phyloP scores from a whole-genome alignment of 2,888 invertebrate genomes.

The Carabus problematicus region DNA sequence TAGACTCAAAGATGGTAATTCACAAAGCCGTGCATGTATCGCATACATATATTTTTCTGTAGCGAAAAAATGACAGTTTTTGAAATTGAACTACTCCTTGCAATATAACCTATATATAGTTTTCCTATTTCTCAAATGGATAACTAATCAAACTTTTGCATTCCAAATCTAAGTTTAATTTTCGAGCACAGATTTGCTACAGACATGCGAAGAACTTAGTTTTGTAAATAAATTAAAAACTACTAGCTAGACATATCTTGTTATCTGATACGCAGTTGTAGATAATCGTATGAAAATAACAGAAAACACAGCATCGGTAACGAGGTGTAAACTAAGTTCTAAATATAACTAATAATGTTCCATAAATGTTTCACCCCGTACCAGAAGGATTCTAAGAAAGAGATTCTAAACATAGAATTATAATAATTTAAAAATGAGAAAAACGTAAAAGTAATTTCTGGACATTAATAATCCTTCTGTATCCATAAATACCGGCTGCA shows the following conservation, averaged over 20 bases:
- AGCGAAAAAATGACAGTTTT: too few species aligned
- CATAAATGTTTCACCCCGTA: slow-evolving; percentile 8
- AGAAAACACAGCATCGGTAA: background rate
- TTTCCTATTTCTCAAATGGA: slow-evolving; percentile 18
- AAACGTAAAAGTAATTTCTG: slow-evolving; percentile 29
- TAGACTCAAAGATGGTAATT: too few species aligned
- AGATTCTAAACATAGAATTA: slow-evolving; percentile 26
- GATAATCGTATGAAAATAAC: too few species aligned
- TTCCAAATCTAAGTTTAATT: slow-evolving; percentile 25
- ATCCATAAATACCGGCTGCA: slow-evolving; percentile 34
- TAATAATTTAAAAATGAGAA: slow-evolving; percentile 25
- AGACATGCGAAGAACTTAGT: too few species aligned
- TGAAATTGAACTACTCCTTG: too few species aligned
- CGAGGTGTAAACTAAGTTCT: background rate
- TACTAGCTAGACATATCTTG: too few species aligned
- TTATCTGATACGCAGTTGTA: too few species aligned
- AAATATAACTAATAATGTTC: slow-evolving; percentile 13
- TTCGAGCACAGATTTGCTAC: background rate
- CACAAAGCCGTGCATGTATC: too few species aligned
- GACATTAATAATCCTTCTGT: slow-evolving; percentile 30
- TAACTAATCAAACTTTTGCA: slow-evolving; percentile 37
- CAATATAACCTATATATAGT: background rate
- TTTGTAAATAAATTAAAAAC: too few species aligned
- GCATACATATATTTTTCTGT: too few species aligned
- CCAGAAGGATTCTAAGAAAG: slow-evolving; percentile 14